Evolutionary conservation across 2,113 vertebrate species (phyloP).

Genomic region (Excalfactoria chinensis): DNA sequence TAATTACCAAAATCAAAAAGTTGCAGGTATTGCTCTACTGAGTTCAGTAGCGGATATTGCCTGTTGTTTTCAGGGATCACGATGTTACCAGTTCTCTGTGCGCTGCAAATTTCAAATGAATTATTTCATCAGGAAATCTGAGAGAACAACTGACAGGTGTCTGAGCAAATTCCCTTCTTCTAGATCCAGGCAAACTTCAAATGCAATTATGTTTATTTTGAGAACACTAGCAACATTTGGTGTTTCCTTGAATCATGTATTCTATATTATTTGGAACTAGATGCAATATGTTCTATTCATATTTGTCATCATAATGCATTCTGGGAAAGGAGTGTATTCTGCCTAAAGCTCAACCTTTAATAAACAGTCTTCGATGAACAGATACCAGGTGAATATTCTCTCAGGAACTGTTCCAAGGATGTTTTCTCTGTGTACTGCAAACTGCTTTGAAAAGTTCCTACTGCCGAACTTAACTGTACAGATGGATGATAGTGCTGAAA

Average conservation of each 20-base stretch:
- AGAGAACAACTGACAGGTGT: neutral
- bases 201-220: neutral
- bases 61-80: rapidly evolving
- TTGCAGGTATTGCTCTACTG: neutral
- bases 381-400: neutral
- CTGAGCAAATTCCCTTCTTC: neutral
- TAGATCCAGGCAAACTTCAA: neutral
- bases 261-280: neutral
- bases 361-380: neutral
- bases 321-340: neutral
- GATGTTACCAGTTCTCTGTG: neutral
- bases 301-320: neutral
- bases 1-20: neutral
- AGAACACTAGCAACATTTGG: rapidly evolving
- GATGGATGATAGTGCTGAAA: neutral
- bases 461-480: neutral
- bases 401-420: neutral
- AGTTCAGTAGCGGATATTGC: neutral
- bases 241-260: neutral
- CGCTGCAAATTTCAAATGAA: neutral
- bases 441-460: neutral
- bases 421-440: neutral
- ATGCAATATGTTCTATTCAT: neutral
- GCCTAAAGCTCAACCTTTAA: neutral
- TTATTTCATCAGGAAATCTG: neutral